Evolutionary conservation across 1,140 invertebrate species (phyloP), one percentile per base, ranked within the genome.

Genomic region (Anastatus disparis): DNA sequence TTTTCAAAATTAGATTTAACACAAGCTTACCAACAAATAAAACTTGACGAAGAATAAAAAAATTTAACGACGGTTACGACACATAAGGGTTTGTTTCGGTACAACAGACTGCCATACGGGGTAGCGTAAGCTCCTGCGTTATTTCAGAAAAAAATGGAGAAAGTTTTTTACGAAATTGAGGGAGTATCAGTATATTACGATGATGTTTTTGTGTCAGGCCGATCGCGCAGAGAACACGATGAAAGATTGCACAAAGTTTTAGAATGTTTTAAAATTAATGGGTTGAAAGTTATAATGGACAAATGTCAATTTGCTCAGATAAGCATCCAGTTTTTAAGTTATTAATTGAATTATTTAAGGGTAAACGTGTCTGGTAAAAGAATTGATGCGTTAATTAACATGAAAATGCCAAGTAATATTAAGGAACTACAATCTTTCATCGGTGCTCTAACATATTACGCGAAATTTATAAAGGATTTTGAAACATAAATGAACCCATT

Each of bases 1-100:
- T 74, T 71, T 59, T 71, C 65, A 2, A 24, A 69, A 55, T 46
- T n/a, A n/a, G n/a, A n/a, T n/a, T n/a, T n/a, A n/a, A n/a, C n/a
- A n/a, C n/a, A n/a, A n/a, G n/a, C n/a, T 9, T 74, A 71, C 46
- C 62, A 59, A 27, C 73, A 71, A 53, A 24, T 71, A 12, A 50
- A 56, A 44, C 46, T 74, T 0, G 46, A 71, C 24, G 48, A 59
- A 13, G 13, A 27, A 15, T 71, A 56, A 27, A 59, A 52, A 29
- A 42, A 69, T n/a, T 27, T 56, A 1, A 52, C 56, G 17, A 71
- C 68, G n/a, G 66, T 71, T n/a, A n/a, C n/a, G n/a, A n/a, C n/a
- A n/a, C n/a, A n/a, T n/a, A n/a, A n/a, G n/a, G n/a, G n/a, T n/a
- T n/a, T n/a, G n/a, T n/a, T n/a, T n/a, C n/a, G n/a, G n/a, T n/a